Evolutionary conservation across 2,113 vertebrate genomes (phyloP).

Genomic region (Tiliqua scincoides): DNA sequence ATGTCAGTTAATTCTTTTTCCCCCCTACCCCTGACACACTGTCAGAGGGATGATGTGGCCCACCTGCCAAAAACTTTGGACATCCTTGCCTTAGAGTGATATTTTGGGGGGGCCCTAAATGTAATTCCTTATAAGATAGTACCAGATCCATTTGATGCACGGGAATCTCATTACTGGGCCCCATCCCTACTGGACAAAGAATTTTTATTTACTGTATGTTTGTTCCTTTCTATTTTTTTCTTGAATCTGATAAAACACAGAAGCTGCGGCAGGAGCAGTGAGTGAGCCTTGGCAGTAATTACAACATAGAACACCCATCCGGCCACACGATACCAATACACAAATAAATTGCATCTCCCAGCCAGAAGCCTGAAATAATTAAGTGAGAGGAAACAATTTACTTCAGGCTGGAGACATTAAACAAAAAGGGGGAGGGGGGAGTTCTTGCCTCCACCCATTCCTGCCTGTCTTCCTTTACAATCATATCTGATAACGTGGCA

Average conservation of each 20-base stretch:
- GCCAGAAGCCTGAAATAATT: constrained; percentile 21
- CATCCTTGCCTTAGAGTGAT: no score
- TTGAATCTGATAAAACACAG: not conserved
- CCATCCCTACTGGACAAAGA: not conserved
- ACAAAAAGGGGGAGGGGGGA: not conserved
- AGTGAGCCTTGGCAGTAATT: constrained; percentile 25
- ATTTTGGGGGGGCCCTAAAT: not conserved
- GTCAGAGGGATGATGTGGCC: no score
- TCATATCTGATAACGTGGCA: not conserved
- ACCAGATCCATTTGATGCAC: not conserved
- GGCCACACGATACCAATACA: constrained; percentile 4
- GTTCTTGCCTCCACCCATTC: not conserved
- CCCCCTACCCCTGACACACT: no score
- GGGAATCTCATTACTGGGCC: not conserved
- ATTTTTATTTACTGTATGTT: constrained; percentile 25
- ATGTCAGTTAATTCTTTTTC: no score
- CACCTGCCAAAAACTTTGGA: no score
- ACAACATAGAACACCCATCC: constrained; percentile 23
- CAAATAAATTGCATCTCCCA: constrained; percentile 30
- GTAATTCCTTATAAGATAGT: not conserved
- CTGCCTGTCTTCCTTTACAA: not conserved
- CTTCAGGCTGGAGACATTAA: not conserved
- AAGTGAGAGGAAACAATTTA: constrained; percentile 6
- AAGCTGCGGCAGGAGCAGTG: constrained; percentile 13
- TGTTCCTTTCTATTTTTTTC: constrained; percentile 9